phyloP scores from a whole-genome alignment of 2,113 vertebrate genomes.

The Tautogolabrus adspersus region DNA sequence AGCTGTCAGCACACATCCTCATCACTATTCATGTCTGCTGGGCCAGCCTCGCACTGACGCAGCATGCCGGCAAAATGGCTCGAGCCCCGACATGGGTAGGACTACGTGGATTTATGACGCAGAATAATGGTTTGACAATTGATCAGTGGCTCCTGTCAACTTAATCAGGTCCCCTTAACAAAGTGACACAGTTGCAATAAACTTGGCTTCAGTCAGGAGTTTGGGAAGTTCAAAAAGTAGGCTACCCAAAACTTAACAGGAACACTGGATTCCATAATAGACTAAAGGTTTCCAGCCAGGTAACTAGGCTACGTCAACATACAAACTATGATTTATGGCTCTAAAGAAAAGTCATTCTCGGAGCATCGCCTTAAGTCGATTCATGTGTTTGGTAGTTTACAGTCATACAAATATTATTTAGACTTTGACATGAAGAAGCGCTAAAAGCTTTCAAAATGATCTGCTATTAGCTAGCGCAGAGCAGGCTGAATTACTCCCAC shows the following conservation, averaged over 20 bases:
- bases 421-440: neutral
- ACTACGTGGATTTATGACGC: conserved; percentile 4
- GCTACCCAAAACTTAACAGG: neutral
- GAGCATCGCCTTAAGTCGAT: neutral
- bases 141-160: neutral
- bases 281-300: neutral
- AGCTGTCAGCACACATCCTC: conserved; percentile 73
- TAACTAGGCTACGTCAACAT: neutral
- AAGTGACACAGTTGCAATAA: neutral
- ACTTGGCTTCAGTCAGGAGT: neutral
- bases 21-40: conserved; percentile 58
- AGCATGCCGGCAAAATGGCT: conserved; percentile 32
- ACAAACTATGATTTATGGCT: neutral
- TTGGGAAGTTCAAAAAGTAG: neutral
- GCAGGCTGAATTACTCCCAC: neutral
- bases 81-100: conserved; percentile 13
- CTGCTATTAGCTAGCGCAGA: neutral
- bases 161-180: neutral
- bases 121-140: neutral
- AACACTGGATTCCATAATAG: neutral
- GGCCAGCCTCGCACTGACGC: conserved; percentile 48
- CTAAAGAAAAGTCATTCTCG: neutral
- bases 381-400: neutral
- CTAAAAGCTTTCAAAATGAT: neutral
- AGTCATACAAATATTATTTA: neutral